Evolutionary conservation across 2,113 vertebrate genomes (phyloP).

Genomic region (Heloderma charlesbogerti): DNA sequence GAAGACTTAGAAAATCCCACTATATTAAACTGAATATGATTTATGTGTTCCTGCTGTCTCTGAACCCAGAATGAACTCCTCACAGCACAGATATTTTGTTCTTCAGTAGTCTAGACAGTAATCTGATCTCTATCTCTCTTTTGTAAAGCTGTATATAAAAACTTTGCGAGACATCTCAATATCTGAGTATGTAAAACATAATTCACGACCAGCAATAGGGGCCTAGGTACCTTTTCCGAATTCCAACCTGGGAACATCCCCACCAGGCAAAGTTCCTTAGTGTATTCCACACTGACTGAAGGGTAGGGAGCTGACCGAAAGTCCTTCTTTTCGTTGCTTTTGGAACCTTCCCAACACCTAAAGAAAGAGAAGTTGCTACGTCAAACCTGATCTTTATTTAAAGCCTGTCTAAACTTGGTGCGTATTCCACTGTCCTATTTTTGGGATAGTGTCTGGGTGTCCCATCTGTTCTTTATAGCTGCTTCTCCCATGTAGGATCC

Average conservation of each 20-base stretch:
- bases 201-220: neutral
- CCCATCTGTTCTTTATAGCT: neutral
- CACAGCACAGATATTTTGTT: neutral
- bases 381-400: neutral
- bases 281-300: neutral
- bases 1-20: constrained; percentile 1
- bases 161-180: neutral
- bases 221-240: neutral
- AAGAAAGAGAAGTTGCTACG: neutral
- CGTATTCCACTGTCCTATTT: neutral
- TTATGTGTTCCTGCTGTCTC: neutral
- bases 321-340: neutral
- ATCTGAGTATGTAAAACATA: neutral
- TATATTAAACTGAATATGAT: neutral
- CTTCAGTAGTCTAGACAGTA: neutral
- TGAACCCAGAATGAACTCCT: neutral
- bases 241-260: neutral
- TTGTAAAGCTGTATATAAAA: neutral
- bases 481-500: neutral
- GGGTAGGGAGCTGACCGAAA: neutral
- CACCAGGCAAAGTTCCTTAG: neutral
- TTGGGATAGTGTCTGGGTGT: neutral
- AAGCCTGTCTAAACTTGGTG: neutral
- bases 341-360: neutral
- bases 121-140: neutral